These are phyloP conservation scores for Catamblyrhynchus diadema DNA, from an alignment of 2,797 vertebrate genomes.

Conservation along the genomic window DNA sequence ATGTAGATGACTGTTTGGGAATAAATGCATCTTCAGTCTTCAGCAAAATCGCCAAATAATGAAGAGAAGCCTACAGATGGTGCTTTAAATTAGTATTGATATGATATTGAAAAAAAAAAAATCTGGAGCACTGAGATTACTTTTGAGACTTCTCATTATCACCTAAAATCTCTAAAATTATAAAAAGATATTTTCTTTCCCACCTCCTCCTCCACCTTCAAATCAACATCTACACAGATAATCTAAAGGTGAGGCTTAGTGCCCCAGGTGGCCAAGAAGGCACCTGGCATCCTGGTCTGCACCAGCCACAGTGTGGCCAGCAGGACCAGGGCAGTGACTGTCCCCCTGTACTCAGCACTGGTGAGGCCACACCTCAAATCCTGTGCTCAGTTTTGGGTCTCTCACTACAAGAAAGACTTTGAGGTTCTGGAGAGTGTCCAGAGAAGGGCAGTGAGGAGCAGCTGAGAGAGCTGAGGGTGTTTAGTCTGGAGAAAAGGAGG, in stretches of 20 bases:
- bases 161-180: neutral
- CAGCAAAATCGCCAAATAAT: neutral
- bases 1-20: neutral
- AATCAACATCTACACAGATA: neutral
- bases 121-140: neutral
- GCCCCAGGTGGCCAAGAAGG: neutral
- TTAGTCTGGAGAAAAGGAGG: neutral
- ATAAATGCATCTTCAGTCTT: neutral
- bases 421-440: neutral
- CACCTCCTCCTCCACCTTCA: rapidly evolving
- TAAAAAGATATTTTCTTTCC: neutral
- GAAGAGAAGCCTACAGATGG: neutral
- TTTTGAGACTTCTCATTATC: neutral
- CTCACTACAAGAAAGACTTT: neutral
- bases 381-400: neutral
- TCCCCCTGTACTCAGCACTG: neutral
- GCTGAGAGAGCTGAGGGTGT: neutral
- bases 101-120: neutral
- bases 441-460: neutral
- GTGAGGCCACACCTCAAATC: neutral
- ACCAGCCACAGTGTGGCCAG: neutral
- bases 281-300: neutral
- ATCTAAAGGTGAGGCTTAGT: neutral
- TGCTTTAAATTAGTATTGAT: conserved; percentile 1
- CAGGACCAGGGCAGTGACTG: neutral